A percentile compares a stretch with the other conserved stretches of the same genome.
These are phyloP conservation scores for Halisarca cf. caerulea DNA, from an alignment of 37 sponge, comb jelly and placozoan genomes.

Conservation along the genomic window DNA sequence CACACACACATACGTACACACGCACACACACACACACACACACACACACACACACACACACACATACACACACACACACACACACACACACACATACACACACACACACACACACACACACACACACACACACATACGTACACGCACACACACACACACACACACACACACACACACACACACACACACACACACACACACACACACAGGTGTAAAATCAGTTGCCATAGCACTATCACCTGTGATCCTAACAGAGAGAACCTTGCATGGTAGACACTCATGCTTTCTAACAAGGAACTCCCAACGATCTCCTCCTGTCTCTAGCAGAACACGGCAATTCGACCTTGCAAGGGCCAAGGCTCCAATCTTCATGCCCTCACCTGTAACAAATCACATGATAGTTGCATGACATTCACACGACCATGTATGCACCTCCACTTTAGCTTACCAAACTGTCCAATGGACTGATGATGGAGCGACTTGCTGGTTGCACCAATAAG, in stretches of 20 bases:
- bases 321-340: constrained; percentile 15
- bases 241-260: constrained; percentile 43
- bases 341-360: constrained; percentile 53
- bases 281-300: constrained; percentile 37
- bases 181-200: not conserved
- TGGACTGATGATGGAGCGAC: constrained; percentile 36
- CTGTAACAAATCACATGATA: constrained; percentile 1
- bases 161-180: no score
- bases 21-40: no score
- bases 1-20: no score
- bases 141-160: no score
- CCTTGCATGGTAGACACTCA: constrained; percentile 36
- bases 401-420: no score
- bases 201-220: not conserved
- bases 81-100: no score
- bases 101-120: no score
- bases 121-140: no score
- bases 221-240: not conserved
- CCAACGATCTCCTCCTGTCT: constrained; percentile 50
- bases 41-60: no score
- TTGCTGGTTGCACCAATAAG: constrained; percentile 54
- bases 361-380: constrained; percentile 71
- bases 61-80: no score
- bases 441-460: constrained; percentile 73
- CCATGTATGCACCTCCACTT: not conserved